Base-by-base conservation (phyloP, 2,797 vertebrate genomes). In the Hephaestus fuliginosus region DNA sequence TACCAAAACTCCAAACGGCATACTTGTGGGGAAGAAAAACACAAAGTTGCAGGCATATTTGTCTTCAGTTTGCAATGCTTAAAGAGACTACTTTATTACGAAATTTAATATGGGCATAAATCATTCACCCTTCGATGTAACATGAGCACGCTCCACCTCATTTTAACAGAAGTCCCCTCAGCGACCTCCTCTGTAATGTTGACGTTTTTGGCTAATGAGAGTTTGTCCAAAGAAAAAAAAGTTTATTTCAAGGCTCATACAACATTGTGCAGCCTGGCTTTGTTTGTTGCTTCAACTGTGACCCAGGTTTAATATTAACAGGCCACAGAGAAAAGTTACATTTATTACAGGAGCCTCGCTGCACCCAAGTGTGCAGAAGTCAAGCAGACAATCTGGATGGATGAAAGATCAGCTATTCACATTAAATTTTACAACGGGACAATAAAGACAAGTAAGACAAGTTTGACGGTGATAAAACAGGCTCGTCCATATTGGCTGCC, bases 231-330 rank as follows among this genome's bases (percentile, higher is more conserved):
- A 78, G 4, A n/a, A 49, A 70, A 51, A 74, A 65, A 58, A 20
- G 80, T 83, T 86, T 64, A 81, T 81, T 78, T 81, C 28, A 78
- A 72, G 61, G 49, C 46, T 62, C 46, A 79, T 57, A 67, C 33
- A 76, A 68, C 65, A 80, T n/a, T 68, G 53, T 48, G 49, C 39
- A 8, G 66, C 48, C 43, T 43, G 30, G 14, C 43, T 82, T 69
- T 44, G 72, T 88, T 86, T 90, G 58, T 78, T 83, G 56, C 79
- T 88, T 67, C 51, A 74, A 71, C 74, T 14, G 0, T 83, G 85
- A 84, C 81, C 76, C 22, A 3, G 61, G 74, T 72, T 72, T 33
- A 76, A 58, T 67, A n/a, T 70, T 13, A 44, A 33, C 30, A 55
- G 69, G 25, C 25, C 76, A 72, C 65, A 64, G 66, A 46, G 64